Conservation (phyloP, 2,888 invertebrate species). For the Lamellibrachia satsuma region DNA sequence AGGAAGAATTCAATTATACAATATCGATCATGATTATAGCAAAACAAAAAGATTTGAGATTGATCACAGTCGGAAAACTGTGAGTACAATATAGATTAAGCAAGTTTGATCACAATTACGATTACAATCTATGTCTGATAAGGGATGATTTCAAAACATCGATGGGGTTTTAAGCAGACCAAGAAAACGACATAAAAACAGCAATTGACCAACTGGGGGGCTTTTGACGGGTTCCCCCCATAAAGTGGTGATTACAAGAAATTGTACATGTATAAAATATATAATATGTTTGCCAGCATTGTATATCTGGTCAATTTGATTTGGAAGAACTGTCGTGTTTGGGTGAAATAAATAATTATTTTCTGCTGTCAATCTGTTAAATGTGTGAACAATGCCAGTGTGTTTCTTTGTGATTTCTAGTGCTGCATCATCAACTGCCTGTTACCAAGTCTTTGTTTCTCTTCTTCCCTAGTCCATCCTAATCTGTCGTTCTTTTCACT, state of each 20-base stretch:
- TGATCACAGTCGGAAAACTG: background rate
- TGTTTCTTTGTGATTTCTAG: background rate
- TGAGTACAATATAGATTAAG: background rate
- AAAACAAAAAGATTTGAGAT: background rate
- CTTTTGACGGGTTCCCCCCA: no score
- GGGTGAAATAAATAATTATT: background rate
- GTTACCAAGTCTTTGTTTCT: background rate
- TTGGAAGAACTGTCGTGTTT: background rate
- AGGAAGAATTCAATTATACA: background rate
- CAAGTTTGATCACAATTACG: background rate
- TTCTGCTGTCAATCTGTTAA: conserved; percentile 20
- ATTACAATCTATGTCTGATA: background rate
- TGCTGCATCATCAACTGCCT: background rate
- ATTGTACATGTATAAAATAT: background rate
- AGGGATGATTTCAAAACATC: background rate
- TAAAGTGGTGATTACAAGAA: background rate
- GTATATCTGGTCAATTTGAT: background rate
- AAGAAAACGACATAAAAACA: no score
- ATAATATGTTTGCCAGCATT: no score
- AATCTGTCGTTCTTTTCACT: background rate
- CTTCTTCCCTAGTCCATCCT: background rate
- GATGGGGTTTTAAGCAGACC: background rate
- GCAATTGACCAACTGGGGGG: no score
- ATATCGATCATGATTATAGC: background rate
- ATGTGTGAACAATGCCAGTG: background rate